A percentile compares a stretch with the other conserved stretches of the same genome.
These are phyloP conservation scores for Macrobrachium nipponense DNA, from an alignment of 1,140 invertebrate species.

Conservation along the genomic window DNA sequence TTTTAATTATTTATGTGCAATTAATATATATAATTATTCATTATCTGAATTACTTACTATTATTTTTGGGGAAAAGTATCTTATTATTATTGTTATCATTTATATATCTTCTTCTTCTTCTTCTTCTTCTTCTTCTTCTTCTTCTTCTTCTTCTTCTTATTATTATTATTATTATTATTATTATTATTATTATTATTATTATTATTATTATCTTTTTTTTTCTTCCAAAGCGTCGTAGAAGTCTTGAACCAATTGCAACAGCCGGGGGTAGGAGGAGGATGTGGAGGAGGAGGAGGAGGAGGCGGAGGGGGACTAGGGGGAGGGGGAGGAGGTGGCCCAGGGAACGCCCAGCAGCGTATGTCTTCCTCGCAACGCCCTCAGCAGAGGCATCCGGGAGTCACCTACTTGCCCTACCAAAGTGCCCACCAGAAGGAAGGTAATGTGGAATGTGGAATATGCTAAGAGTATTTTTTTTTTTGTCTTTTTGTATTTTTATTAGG, in stretches of 20 bases:
- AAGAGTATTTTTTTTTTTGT: too few species aligned
- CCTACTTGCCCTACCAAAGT: constrained; percentile 37
- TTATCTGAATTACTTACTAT: not conserved
- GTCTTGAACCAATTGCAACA: constrained; percentile 57
- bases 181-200: not conserved
- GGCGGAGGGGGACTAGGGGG: constrained; percentile 41
- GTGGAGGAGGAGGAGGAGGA: not conserved
- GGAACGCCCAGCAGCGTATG: constrained; percentile 2
- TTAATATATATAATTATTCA: too few species aligned
- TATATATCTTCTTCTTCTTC: too few species aligned
- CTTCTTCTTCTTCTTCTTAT: too few species aligned
- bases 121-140: too few species aligned
- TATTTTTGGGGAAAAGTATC: too few species aligned
- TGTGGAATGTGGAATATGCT: not conserved
- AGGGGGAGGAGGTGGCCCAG: not conserved
- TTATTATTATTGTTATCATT: not conserved
- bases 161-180: not conserved
- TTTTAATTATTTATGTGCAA: not conserved
- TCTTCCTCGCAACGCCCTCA: constrained; percentile 12
- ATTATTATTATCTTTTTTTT: constrained; percentile 36
- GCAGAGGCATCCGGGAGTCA: constrained; percentile 28
- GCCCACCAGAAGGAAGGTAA: constrained; percentile 29
- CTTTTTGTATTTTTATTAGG: not conserved
- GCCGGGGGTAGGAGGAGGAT: constrained; percentile 28
- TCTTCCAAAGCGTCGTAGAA: constrained; percentile 54